phyloP scores from a whole-genome alignment of 2,888 invertebrate species.

The Pocota personata region DNA sequence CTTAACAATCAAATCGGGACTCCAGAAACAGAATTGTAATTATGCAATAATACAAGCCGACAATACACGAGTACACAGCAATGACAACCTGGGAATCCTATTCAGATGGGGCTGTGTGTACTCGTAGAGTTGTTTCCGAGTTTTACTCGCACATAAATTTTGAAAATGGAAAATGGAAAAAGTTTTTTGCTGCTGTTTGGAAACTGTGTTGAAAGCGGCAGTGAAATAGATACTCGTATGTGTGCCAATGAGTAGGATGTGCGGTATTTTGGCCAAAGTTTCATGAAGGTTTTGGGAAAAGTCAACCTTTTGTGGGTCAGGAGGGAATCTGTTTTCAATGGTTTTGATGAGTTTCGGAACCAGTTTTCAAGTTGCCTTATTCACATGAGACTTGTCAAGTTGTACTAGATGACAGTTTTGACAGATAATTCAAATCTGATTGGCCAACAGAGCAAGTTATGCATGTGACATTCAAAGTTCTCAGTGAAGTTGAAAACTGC shows the following conservation, averaged over 20 bases:
- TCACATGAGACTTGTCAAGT: no score
- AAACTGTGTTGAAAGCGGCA: constrained; percentile 39
- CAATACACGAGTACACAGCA: not conserved
- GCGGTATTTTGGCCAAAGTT: not conserved
- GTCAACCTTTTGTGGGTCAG: not conserved
- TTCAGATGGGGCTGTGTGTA: not conserved
- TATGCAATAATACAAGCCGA: constrained; percentile 9
- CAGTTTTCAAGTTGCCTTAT: no score
- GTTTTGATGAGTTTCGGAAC: no score
- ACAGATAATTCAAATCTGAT: no score
- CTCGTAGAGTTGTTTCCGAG: not conserved
- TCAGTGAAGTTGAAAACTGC: no score
- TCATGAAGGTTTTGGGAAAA: not conserved
- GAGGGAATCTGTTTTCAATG: not conserved
- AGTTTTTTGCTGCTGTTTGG: constrained; percentile 30
- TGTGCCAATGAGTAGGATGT: constrained; percentile 1
- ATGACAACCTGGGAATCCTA: constrained; percentile 42
- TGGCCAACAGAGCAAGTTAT: no score
- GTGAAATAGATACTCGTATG: not conserved
- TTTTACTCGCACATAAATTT: constrained; percentile 56
- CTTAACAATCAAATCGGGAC: constrained; percentile 42
- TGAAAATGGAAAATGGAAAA: constrained; percentile 39
- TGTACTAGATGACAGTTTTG: no score
- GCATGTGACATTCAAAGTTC: no score
- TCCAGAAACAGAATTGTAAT: constrained; percentile 57